Conservation (phyloP, 2,797 vertebrate species). For the Poeciliopsis presidionis region DNA sequence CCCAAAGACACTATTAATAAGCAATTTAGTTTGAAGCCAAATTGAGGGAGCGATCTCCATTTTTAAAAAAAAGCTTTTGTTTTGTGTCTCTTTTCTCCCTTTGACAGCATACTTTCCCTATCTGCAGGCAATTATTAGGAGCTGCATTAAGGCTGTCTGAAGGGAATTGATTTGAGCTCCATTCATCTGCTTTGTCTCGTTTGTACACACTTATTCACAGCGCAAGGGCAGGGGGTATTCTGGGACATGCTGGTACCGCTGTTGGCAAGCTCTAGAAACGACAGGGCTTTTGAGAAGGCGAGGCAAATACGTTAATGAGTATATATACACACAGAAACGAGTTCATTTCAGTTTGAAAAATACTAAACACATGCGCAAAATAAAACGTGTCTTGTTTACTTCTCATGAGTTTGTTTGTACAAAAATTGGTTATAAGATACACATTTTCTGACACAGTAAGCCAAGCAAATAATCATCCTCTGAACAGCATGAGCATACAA, state of each 20-base stretch:
- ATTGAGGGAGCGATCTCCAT: conserved; percentile 66
- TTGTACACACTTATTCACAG: conserved; percentile 44
- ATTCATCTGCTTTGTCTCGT: conserved; percentile 79
- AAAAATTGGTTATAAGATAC: conserved; percentile 33
- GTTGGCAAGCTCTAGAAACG: conserved; percentile 43
- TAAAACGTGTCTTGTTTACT: conserved; percentile 43
- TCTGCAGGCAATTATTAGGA: conserved; percentile 80
- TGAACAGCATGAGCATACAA: conserved; percentile 29
- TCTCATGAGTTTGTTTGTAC: conserved; percentile 24
- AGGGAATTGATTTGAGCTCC: conserved; percentile 79
- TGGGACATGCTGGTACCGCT: conserved; percentile 60
- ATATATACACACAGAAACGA: neutral
- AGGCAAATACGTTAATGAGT: conserved; percentile 42
- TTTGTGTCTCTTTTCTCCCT: conserved; percentile 66
- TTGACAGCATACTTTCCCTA: conserved; percentile 68
- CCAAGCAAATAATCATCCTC: conserved; percentile 48
- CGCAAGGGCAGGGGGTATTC: conserved; percentile 69
- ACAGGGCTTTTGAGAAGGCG: conserved; percentile 33
- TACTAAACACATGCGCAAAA: conserved; percentile 27
- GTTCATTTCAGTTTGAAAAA: conserved; percentile 6
- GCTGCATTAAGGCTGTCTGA: conserved; percentile 76
- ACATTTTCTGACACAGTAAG: conserved; percentile 27
- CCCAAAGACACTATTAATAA: conserved; percentile 68
- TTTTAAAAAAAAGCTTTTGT: conserved; percentile 56
- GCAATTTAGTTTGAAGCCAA: conserved; percentile 73